Conservation (phyloP, 2,797 vertebrate genomes). For the Pangasius larnaudii region DNA sequence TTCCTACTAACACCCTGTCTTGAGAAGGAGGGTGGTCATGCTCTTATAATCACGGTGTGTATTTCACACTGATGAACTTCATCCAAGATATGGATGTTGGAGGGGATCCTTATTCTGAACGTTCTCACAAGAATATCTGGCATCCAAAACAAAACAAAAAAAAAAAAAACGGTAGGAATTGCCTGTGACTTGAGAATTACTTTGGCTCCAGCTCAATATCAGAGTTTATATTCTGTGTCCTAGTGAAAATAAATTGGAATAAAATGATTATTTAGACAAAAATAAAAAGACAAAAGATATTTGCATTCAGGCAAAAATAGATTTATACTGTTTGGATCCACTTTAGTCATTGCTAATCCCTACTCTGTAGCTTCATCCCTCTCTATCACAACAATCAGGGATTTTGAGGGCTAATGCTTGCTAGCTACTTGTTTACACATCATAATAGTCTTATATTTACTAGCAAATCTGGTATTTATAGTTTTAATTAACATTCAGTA, state of each 20-base stretch:
- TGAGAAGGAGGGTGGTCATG: slow-evolving; percentile 41
- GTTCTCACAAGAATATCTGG: neutral
- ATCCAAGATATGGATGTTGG: slow-evolving; percentile 17
- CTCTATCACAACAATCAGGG: neutral
- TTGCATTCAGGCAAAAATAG: neutral
- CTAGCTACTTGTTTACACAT: neutral
- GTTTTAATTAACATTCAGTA: neutral
- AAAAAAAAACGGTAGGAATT: neutral
- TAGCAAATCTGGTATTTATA: too few species aligned
- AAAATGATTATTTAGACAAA: neutral
- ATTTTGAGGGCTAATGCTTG: neutral
- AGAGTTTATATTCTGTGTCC: neutral
- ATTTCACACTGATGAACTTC: slow-evolving; percentile 20
- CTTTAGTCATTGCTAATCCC: neutral
- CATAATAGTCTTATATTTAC: neutral
- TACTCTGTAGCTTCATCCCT: too few species aligned
- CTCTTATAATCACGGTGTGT: slow-evolving; percentile 33
- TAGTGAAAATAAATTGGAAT: neutral
- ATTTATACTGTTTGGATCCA: neutral
- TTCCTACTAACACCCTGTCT: slow-evolving; percentile 45
- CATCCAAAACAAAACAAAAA: neutral
- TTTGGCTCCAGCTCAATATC: neutral
- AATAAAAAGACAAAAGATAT: neutral
- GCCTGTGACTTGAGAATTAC: neutral
- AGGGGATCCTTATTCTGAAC: neutral